Percentiles rank a stretch among this genome's conserved stretches.
These are phyloP conservation scores for Euzophera pinguis DNA, from an alignment of 2,888 invertebrate genomes.

Conservation along the genomic window DNA sequence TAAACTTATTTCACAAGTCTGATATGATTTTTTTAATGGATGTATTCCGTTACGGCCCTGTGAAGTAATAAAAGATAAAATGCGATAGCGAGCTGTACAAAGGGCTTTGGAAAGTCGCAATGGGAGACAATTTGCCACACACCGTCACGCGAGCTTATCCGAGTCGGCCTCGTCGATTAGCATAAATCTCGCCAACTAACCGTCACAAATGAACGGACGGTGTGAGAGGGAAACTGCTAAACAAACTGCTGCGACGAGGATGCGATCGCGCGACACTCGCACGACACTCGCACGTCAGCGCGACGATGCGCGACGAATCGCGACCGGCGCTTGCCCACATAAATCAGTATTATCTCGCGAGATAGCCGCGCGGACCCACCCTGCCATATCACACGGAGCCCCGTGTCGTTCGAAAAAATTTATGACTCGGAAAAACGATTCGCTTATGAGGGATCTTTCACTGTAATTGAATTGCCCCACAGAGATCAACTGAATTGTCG, in stretches of 20 bases:
- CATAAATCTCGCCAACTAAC: conserved; percentile 79
- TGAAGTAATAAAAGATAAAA: conserved; percentile 46
- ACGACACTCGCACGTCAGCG: conserved; percentile 52
- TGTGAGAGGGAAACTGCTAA: conserved; percentile 38
- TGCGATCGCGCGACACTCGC: conserved; percentile 53
- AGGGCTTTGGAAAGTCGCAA: conserved; percentile 61
- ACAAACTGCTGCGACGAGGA: conserved; percentile 52
- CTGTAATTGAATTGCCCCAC: conserved; percentile 78
- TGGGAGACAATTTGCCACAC: conserved; percentile 74
- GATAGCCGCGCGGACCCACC: conserved; percentile 74
- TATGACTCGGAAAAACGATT: conserved; percentile 80
- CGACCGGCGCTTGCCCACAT: conserved; percentile 71
- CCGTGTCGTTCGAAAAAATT: conserved; percentile 79
- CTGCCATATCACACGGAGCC: conserved; percentile 72
- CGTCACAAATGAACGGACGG: conserved; percentile 69
- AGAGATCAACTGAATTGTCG: conserved; percentile 68
- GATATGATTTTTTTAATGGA: conserved; percentile 39
- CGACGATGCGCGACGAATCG: conserved; percentile 75
- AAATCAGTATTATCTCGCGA: conserved; percentile 80
- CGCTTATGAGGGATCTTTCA: conserved; percentile 80
- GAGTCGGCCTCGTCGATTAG: conserved; percentile 74
- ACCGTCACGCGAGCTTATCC: conserved; percentile 73
- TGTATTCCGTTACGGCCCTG: conserved; percentile 38
- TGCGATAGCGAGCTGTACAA: conserved; percentile 50
- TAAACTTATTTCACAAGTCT: conserved; percentile 16